These are phyloP conservation scores for Carduelis carduelis DNA, from an alignment of 2,797 vertebrate genomes.

Conservation along the genomic window DNA sequence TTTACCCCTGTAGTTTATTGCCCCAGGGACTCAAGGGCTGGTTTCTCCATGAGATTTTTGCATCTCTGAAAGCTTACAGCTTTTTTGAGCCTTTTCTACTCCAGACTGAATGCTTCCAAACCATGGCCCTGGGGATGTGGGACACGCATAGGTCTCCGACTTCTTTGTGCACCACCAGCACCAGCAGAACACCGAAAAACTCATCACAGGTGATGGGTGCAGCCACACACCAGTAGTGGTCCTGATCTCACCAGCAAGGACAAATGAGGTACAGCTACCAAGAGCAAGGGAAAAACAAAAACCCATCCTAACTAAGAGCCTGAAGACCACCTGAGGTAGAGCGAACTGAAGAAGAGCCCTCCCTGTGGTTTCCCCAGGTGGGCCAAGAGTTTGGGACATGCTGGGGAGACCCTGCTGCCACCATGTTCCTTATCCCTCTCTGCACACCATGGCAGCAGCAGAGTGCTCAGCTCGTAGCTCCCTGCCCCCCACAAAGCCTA, in stretches of 20 bases:
- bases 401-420: rapidly evolving
- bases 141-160: neutral
- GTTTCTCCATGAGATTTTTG: neutral
- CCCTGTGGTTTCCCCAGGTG: rapidly evolving
- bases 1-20: neutral
- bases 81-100: neutral
- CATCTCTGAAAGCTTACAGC: neutral
- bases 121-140: rapidly evolving
- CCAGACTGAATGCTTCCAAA: neutral
- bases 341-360: neutral
- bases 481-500: neutral
- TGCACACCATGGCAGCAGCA: neutral
- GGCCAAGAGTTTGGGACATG: rapidly evolving
- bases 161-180: neutral
- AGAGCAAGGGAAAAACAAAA: neutral
- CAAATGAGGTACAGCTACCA: rapidly evolving
- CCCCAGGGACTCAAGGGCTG: neutral
- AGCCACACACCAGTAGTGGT: neutral
- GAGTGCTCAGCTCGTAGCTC: neutral
- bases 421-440: rapidly evolving
- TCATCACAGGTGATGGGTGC: neutral
- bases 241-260: neutral
- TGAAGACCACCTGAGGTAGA: neutral
- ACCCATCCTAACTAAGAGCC: neutral
- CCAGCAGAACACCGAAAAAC: neutral